These are phyloP conservation scores for Percopsis transmontana DNA, from an alignment of 2,113 vertebrate genomes.

Conservation along the genomic window DNA sequence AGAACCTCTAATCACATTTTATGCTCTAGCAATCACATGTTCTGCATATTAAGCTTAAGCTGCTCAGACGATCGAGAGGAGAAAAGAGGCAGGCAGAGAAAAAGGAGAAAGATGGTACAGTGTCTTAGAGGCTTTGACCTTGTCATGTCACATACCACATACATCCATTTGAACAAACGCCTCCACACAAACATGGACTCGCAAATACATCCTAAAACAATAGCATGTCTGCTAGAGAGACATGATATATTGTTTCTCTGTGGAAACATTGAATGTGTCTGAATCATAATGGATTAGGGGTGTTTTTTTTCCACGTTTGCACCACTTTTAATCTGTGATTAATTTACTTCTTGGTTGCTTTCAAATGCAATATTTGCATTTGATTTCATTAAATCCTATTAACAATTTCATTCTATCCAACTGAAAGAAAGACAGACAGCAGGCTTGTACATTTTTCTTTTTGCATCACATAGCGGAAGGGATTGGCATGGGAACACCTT, in stretches of 20 bases:
- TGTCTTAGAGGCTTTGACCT: constrained; percentile 27
- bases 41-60: constrained; percentile 72
- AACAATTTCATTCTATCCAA: not conserved
- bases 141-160: constrained; percentile 16
- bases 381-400: not conserved
- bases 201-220: not conserved
- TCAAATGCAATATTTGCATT: not conserved
- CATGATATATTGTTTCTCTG: not conserved
- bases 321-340: not conserved
- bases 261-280: not conserved
- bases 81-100: constrained; percentile 18
- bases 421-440: constrained; percentile 9
- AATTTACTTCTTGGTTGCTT: not conserved
- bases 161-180: not conserved
- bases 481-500: constrained; percentile 40
- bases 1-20: constrained; percentile 68
- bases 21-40: constrained; percentile 70
- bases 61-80: constrained; percentile 60
- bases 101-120: not conserved
- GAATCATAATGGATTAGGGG: not conserved
- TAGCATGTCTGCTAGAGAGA: not conserved
- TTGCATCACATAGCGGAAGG: constrained; percentile 6
- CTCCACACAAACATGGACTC: not conserved
- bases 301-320: not conserved
- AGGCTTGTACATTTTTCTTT: not conserved